Evolutionary conservation across 1,140 invertebrate genomes (phyloP), one percentile per base, ranked within the genome.

Genomic region (Melipona quadrifasciata): DNA sequence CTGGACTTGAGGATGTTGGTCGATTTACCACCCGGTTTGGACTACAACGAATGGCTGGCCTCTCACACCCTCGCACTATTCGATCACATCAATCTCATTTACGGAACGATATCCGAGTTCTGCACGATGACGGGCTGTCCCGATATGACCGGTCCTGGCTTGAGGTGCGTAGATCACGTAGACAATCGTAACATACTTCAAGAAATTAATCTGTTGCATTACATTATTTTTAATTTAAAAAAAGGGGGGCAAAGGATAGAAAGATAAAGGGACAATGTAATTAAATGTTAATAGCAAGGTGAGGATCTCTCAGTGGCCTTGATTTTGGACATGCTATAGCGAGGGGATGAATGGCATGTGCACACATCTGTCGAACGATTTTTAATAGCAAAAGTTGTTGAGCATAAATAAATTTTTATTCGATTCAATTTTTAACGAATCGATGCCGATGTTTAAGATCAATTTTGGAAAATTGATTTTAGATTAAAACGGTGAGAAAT

Each of bases 11-110:
- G 97, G 93, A 97, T 98, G 95, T 96, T 99, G 92, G 98, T 99
- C 85, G 98, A 98, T 94, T 96, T 99, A 95, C 99, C 99, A 89
- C 96, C 97, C 86, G 98, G 98, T 87, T 96, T 99, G 93, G 98
- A 99, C 95, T 98, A 98, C 95, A 99, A 99, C 95, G 99, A 99
- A 96, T 99, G 99, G 99, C 96, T 99, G 88, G 99, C 99, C 82
- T 99, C 98, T 88, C 99, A 99, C 94, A 99, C 99, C 78, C 97
- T 99, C 94, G 98, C 98, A 96, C 98, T 99, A 94, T 99, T 99
- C 95, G 98, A 99, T 94, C 98, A 99, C 95, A 98, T 99, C 88
- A 99, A 99, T 95, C 96, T 99, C 95, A 96, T 99, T 90, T 99
- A 99, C 96, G 99, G 99, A 93, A 98, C 98, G 83, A 97, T 99